Conservation (phyloP, 2,113 vertebrate genomes). For the Tachuris rubrigastra region DNA sequence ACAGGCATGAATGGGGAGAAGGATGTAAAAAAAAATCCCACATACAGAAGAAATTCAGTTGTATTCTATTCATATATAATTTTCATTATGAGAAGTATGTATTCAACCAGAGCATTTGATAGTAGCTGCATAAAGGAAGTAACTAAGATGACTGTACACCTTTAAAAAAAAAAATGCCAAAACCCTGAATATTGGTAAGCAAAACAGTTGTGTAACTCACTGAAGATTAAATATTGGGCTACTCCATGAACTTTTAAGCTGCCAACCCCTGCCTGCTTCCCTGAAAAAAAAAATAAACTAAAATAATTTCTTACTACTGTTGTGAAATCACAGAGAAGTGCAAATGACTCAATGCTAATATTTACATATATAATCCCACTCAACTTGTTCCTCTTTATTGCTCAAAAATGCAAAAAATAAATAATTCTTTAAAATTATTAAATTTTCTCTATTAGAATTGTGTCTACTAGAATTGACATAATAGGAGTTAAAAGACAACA, state of each 20-base stretch:
- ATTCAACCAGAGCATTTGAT: not conserved
- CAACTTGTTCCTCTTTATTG: not conserved
- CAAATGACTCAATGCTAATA: constrained; percentile 6
- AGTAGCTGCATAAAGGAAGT: not conserved
- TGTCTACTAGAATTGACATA: not conserved
- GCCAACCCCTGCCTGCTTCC: not conserved
- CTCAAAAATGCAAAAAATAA: not conserved
- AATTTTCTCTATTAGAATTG: not conserved
- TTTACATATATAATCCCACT: not conserved
- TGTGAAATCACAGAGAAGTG: not conserved
- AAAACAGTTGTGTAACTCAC: not conserved
- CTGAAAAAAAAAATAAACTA: not conserved
- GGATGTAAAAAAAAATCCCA: not conserved
- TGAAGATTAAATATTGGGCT: not conserved
- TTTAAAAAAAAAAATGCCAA: not conserved
- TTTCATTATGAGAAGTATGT: not conserved
- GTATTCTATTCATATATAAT: not conserved
- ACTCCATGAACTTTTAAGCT: not conserved
- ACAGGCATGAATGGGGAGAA: not conserved
- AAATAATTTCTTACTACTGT: not conserved
- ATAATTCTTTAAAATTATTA: not conserved
- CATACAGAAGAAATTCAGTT: not conserved
- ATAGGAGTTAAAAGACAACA: not conserved
- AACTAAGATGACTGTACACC: not conserved
- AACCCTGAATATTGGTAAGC: not conserved